Conservation (phyloP, 2,888 invertebrate genomes). For the Limnephilus auricula region DNA sequence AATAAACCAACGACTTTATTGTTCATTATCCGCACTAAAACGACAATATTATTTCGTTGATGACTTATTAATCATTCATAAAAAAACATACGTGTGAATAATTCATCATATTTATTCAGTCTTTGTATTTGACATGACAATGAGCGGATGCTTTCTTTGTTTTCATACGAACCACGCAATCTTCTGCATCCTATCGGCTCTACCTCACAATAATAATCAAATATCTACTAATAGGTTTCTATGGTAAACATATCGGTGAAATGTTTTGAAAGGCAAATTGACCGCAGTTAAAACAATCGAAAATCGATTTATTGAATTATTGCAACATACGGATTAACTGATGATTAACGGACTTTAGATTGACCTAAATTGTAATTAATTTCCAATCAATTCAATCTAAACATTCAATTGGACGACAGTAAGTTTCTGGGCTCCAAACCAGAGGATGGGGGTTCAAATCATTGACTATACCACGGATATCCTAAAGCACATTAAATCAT, state of each 20-base stretch:
- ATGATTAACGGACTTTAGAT: neutral
- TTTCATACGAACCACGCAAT: neutral
- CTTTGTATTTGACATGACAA: neutral
- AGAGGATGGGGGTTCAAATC: neutral
- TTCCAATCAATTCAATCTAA: too few relatives aligned
- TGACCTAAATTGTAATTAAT: neutral
- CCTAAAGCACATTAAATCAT: neutral
- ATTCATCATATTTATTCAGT: neutral
- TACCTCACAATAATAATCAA: neutral
- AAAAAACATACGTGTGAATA: constrained; percentile 7
- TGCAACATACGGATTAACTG: neutral
- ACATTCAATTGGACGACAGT: too few relatives aligned
- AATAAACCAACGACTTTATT: neutral
- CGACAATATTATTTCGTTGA: neutral
- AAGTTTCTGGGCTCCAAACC: neutral
- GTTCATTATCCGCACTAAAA: neutral
- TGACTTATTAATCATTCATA: constrained; percentile 31
- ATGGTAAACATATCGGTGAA: neutral
- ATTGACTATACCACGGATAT: neutral
- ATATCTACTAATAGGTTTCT: neutral
- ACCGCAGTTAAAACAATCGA: neutral
- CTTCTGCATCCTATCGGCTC: neutral
- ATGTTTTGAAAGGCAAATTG: neutral
- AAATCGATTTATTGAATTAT: neutral
- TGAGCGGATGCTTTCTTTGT: neutral